Evolutionary conservation across 2,797 vertebrate species (phyloP).

Genomic region (Malacoraja senta): DNA sequence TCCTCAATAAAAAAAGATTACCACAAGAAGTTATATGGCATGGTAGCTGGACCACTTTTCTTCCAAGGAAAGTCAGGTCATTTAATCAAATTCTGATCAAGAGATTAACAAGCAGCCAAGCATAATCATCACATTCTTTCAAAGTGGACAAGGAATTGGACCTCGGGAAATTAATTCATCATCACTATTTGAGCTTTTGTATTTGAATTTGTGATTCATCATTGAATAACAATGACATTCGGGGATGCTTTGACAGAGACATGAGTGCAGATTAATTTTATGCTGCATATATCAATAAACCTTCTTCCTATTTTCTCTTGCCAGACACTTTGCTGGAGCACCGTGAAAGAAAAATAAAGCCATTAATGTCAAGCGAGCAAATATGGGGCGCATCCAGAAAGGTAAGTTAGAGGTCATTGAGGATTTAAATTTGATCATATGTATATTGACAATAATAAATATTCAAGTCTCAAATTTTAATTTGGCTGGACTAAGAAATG

Average conservation of each 20-base stretch:
- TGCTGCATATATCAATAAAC: not conserved
- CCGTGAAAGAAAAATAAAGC: not conserved
- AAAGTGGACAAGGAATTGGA: not conserved
- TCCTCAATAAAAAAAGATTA: not conserved
- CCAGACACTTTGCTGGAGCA: constrained; percentile 1
- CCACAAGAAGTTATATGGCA: not conserved
- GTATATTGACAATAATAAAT: not conserved
- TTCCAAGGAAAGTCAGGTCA: not conserved
- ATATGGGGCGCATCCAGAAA: not conserved
- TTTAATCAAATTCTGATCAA: constrained; percentile 8
- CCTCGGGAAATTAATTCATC: not conserved
- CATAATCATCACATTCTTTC: not conserved
- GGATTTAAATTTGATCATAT: not conserved
- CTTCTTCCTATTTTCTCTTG: not conserved
- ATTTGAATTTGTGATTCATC: not conserved
- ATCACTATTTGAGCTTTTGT: not conserved
- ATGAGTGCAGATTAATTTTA: not conserved
- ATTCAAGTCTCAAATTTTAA: not conserved
- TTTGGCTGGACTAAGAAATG: not conserved
- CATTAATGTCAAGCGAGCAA: constrained; percentile 7
- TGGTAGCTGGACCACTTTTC: not conserved
- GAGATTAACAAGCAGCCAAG: not conserved
- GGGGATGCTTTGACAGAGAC: not conserved
- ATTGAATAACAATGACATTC: not conserved
- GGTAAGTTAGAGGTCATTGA: not conserved